Base-by-base conservation (phyloP, 1,140 invertebrate genomes). In the Lasaia peninsularis region DNA sequence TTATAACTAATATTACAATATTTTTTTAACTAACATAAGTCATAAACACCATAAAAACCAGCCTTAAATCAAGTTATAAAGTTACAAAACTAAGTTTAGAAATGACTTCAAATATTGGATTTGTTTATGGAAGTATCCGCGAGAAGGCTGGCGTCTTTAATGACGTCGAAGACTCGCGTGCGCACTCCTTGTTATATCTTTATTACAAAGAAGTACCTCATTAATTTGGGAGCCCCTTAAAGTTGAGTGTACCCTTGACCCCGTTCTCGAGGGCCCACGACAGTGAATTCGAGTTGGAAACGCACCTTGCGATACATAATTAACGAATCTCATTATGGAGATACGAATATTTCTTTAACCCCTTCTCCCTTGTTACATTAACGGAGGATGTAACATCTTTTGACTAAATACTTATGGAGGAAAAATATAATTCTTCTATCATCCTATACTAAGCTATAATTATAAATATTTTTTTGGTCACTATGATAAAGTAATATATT, bases 121-220 rank as follows among this genome's bases (percentile, higher is more conserved):
- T 48, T 48, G 40, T 48, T 48, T 48, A 75, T 75, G 71, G 77
- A 74, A 79, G 82, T 80, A 79, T 68, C 76, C 69, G 67, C 65
- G 70, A 78, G 62, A 72, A 85, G 84, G 76, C 73, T 77, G 71
- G 72, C 73, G 71, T 69, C 78, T 80, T 75, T 88, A 88, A 88
- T 86, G 83, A 88, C 75, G 78, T 78, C 78, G 75, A 78, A 77
- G 73, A 78, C 73, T 86, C 76, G 82, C 83, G 83, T 88, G 83
- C 83, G 77, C 82, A 80, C 68, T 80, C 77, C 86, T 88, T 88
- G 84, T 88, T 86, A 88, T 88, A 86, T 88, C 86, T 86, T 88
- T 88, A 88, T 86, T 86, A 88, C 83, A 88, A 86, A 88, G 82
- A 82, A 86, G 83, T 88, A 76, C 74, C 86, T 88, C 86, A 88